A percentile compares a stretch with the other conserved stretches of the same genome.
Evolutionary conservation across 2,888 invertebrate species (phyloP).

Genomic region (Sisyra terminalis): DNA sequence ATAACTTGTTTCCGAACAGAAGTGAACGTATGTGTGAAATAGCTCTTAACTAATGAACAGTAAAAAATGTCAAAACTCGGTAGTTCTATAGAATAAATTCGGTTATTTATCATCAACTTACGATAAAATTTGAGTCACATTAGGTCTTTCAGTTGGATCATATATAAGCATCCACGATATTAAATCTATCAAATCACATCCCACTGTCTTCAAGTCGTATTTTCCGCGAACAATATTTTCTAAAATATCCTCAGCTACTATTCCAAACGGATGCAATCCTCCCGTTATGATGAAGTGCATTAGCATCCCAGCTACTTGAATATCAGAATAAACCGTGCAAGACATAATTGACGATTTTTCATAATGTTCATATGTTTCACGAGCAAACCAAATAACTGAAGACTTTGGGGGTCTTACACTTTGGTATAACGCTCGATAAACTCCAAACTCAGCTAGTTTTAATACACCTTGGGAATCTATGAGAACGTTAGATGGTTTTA

Average conservation of each 20-base stretch:
- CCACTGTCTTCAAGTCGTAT: constrained; percentile 15
- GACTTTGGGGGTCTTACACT: constrained; percentile 21
- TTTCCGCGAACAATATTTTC: constrained; percentile 20
- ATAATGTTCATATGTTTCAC: constrained; percentile 21
- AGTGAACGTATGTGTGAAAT: too few relatives aligned
- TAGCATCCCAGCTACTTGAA: constrained; percentile 25
- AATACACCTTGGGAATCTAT: constrained; percentile 23
- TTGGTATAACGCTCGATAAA: constrained; percentile 21
- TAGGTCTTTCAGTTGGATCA: constrained; percentile 22
- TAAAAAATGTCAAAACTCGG: background rate
- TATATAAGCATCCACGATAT: constrained; percentile 25
- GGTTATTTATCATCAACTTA: constrained; percentile 17
- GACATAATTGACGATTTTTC: constrained; percentile 16
- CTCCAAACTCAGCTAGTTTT: constrained; percentile 26
- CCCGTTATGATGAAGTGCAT: constrained; percentile 25
- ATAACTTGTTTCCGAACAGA: too few relatives aligned
- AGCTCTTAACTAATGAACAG: too few relatives aligned
- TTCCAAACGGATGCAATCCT: constrained; percentile 26
- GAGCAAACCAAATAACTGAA: constrained; percentile 26
- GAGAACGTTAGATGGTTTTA: constrained; percentile 28
- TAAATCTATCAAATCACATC: constrained; percentile 22
- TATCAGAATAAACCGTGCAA: constrained; percentile 23
- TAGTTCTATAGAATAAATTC: background rate
- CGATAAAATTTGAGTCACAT: constrained; percentile 23
- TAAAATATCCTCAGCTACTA: constrained; percentile 21